Conservation (phyloP, 2,888 invertebrate genomes). For the Diloba caeruleocephala region DNA sequence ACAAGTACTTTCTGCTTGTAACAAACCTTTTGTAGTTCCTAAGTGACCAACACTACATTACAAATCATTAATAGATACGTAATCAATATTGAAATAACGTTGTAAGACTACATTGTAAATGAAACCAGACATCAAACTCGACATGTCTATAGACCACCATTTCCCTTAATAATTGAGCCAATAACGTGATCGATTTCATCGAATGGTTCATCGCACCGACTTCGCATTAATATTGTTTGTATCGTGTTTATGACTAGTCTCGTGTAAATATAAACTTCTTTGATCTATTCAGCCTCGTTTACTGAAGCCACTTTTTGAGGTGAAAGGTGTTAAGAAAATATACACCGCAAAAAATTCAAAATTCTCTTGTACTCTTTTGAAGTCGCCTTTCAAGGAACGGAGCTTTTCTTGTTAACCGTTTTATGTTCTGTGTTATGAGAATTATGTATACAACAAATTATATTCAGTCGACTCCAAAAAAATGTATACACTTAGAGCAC, state of each 20-base stretch:
- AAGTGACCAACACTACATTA: background rate
- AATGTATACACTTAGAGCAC: too few species aligned
- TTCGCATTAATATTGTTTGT: background rate
- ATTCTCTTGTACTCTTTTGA: constrained; percentile 1
- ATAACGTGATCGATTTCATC: constrained; percentile 35
- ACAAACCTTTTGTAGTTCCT: background rate
- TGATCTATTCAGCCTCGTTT: constrained; percentile 34
- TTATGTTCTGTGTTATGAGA: too few species aligned
- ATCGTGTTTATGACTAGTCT: constrained; percentile 19
- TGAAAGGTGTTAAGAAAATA: constrained; percentile 15
- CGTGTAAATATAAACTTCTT: constrained; percentile 31
- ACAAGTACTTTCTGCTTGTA: too few species aligned
- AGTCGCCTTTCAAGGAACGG: constrained; percentile 9
- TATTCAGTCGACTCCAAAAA: too few species aligned
- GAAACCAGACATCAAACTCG: constrained; percentile 20
- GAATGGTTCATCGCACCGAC: constrained; percentile 29
- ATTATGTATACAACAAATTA: too few species aligned
- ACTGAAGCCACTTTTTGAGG: constrained; percentile 23
- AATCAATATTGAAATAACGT: constrained; percentile 26
- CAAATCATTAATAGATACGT: constrained; percentile 9
- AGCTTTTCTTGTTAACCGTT: constrained; percentile 1
- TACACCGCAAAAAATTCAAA: constrained; percentile 3
- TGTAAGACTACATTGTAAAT: constrained; percentile 12
- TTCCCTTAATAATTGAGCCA: constrained; percentile 3
- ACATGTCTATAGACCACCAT: constrained; percentile 11